Evolutionary conservation across 2,888 invertebrate species (phyloP).

Genomic region (Trachelus stipa): DNA sequence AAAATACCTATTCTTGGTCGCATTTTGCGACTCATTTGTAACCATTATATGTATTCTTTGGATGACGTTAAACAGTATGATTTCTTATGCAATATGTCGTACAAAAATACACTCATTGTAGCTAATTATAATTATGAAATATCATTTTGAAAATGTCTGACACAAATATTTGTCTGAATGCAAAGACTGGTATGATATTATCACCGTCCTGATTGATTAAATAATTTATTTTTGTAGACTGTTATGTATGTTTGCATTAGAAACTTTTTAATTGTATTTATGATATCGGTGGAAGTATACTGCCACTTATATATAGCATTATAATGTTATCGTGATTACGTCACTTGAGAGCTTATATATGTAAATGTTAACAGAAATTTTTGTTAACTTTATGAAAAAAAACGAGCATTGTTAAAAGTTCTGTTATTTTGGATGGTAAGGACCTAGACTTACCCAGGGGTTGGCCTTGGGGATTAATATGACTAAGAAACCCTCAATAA

Average conservation of each 20-base stretch:
- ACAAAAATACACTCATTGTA: neutral
- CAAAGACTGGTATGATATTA: neutral
- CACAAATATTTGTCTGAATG: neutral
- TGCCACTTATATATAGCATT: too few relatives aligned
- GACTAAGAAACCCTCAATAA: constrained; percentile 44
- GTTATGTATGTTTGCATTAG: neutral
- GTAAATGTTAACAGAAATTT: neutral
- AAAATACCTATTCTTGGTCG: constrained; percentile 1
- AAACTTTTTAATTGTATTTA: neutral
- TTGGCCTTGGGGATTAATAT: constrained; percentile 43
- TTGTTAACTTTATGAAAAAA: neutral
- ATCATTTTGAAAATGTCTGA: too few relatives aligned
- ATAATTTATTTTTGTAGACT: neutral
- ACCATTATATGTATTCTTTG: neutral
- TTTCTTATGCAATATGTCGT: neutral
- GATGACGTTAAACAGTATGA: neutral
- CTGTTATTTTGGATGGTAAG: neutral
- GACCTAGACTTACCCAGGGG: constrained; percentile 9
- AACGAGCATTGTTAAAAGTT: neutral
- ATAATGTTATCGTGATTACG: neutral
- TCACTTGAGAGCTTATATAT: neutral
- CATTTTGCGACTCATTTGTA: neutral
- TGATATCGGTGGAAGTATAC: neutral
- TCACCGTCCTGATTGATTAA: neutral
- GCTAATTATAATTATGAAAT: neutral